phyloP scores from a whole-genome alignment of 53 echinoderm and acorn worm species.

The Luidia sarsii region DNA sequence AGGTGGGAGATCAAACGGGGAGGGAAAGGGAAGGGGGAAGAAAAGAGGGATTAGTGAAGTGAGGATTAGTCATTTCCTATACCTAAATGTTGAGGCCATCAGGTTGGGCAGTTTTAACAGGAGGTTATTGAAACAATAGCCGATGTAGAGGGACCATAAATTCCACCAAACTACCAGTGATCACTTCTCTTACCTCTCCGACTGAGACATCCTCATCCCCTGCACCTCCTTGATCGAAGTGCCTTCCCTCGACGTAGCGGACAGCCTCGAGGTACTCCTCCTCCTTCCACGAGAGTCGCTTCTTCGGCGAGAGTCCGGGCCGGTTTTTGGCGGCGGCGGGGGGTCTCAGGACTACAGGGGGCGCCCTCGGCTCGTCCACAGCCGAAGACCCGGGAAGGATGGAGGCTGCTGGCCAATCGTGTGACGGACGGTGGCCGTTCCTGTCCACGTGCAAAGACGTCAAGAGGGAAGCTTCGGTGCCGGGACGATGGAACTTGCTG shows the following conservation, averaged over 20 bases:
- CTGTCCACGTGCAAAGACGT: too few species aligned
- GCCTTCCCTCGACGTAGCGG: slow-evolving; percentile 25
- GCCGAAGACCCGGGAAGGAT: not conserved
- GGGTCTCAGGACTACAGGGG: not conserved
- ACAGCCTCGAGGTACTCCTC: slow-evolving; percentile 26
- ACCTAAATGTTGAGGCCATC: too few species aligned
- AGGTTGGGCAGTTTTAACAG: too few species aligned
- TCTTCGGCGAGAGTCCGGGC: not conserved
- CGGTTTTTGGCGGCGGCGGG: not conserved
- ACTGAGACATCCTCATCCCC: slow-evolving; percentile 22
- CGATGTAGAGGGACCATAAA: too few species aligned
- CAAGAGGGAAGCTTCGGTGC: too few species aligned
- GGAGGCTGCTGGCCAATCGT: not conserved
- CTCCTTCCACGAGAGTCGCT: slow-evolving; percentile 33
- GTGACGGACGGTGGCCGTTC: too few species aligned
- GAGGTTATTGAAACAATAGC: too few species aligned
- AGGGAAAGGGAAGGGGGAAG: not conserved
- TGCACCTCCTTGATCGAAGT: not conserved
- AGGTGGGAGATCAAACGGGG: not conserved
- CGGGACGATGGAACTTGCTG: too few species aligned
- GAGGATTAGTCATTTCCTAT: too few species aligned
- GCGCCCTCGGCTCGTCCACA: not conserved
- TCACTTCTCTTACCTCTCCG: slow-evolving; percentile 37
- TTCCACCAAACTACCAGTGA: too few species aligned
- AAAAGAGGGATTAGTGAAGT: too few species aligned